These are phyloP conservation scores for Drosophila bunnanda DNA, from an alignment of 2,888 invertebrate species.

Conservation along the genomic window DNA sequence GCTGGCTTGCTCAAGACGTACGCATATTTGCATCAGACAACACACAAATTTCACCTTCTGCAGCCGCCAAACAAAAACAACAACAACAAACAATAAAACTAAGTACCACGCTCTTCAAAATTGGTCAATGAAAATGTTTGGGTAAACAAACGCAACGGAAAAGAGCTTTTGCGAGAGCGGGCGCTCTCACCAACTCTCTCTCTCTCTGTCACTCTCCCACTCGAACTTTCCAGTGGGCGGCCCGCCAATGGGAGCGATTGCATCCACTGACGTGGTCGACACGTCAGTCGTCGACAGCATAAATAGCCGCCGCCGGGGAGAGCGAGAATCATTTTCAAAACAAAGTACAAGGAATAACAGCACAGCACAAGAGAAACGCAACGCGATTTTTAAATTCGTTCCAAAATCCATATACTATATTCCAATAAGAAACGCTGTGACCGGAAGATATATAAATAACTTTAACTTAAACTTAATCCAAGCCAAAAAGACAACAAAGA, in stretches of 20 bases:
- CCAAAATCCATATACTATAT: conserved; percentile 12
- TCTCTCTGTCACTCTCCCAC: not conserved
- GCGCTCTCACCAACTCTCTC: conserved; percentile 8
- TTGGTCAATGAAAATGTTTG: conserved; percentile 28
- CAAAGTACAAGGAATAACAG: conserved; percentile 74
- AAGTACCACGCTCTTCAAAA: not conserved
- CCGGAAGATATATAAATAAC: conserved; percentile 53
- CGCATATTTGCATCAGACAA: conserved; percentile 45
- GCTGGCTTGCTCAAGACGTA: conserved; percentile 18
- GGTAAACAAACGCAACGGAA: conserved; percentile 31
- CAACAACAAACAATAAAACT: conserved; percentile 3
- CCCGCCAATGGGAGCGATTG: conserved; percentile 67
- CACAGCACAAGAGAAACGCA: conserved; percentile 40
- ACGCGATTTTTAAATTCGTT: conserved; percentile 23
- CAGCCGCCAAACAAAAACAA: conserved; percentile 10
- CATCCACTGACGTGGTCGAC: conserved; percentile 65
- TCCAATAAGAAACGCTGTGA: conserved; percentile 52
- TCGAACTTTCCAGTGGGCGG: conserved; percentile 53
- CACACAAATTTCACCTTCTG: conserved; percentile 29
- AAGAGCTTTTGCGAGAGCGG: conserved; percentile 12
- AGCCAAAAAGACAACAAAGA: conserved; percentile 67
- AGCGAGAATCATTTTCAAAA: conserved; percentile 82
- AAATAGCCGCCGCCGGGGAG: conserved; percentile 77
- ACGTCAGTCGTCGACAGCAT: conserved; percentile 70
- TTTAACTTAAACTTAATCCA: conserved; percentile 34